Percentiles rank a stretch among this genome's conserved stretches.
Evolutionary conservation across 1,140 invertebrate species (phyloP).

Genomic region (Leptinotarsa defecta): DNA sequence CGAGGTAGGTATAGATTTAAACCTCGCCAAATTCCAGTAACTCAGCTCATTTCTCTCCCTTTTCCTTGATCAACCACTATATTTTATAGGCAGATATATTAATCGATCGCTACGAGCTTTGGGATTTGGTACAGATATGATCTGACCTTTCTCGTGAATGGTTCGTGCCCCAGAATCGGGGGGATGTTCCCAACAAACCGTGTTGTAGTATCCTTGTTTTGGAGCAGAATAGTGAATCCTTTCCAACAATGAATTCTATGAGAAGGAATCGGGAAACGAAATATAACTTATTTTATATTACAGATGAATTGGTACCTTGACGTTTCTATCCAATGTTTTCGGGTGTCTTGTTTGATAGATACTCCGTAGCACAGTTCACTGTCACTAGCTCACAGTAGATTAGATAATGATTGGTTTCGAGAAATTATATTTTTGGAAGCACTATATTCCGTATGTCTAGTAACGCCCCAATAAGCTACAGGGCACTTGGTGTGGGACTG

Average conservation of each 20-base stretch:
- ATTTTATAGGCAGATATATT: not conserved
- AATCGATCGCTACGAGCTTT: not conserved
- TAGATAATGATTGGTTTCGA: not conserved
- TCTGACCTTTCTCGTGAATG: not conserved
- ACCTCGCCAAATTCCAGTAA: not conserved
- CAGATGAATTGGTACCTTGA: too few relatives aligned
- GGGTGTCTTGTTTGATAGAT: too few relatives aligned
- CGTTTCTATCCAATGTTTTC: too few relatives aligned
- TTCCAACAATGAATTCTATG: too few relatives aligned
- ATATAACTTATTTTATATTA: too few relatives aligned
- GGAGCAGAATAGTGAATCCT: too few relatives aligned
- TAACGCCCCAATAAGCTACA: constrained; percentile 12
- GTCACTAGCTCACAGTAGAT: not conserved
- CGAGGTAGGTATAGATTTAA: not conserved
- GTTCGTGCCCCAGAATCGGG: not conserved
- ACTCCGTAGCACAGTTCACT: not conserved
- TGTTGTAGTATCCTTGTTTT: too few relatives aligned
- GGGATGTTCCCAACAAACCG: not conserved
- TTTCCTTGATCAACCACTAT: not conserved
- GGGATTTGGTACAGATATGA: not conserved
- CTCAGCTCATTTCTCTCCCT: too few relatives aligned
- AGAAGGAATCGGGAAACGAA: too few relatives aligned
- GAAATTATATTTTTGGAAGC: too few relatives aligned
- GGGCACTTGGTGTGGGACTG: not conserved
- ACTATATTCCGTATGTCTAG: not conserved